Percentiles rank a stretch among this genome's conserved stretches.
Evolutionary conservation across 2,113 vertebrate genomes (phyloP).

Genomic region (Leucosticte australis): DNA sequence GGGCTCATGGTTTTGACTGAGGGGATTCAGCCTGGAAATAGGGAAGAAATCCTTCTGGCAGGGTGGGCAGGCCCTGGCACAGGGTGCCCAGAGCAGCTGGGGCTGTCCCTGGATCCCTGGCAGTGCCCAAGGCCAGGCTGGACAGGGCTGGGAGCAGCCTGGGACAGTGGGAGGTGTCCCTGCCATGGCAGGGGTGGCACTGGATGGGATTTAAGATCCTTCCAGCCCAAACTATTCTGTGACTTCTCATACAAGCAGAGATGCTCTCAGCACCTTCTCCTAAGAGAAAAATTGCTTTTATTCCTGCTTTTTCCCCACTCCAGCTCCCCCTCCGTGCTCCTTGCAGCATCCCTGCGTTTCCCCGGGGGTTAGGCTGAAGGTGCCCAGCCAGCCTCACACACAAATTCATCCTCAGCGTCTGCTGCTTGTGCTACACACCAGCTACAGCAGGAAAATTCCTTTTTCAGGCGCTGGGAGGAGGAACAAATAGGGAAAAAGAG

Average conservation of each 20-base stretch:
- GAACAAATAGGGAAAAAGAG: neutral
- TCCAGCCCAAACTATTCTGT: neutral
- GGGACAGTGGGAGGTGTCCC: accelerated
- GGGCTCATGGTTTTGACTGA: neutral
- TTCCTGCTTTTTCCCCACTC: neutral
- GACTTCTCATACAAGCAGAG: neutral
- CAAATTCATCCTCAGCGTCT: neutral
- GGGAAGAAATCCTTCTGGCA: neutral
- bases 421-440: neutral
- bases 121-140: neutral
- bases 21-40: accelerated
- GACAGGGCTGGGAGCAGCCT: neutral
- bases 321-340: accelerated
- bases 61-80: neutral
- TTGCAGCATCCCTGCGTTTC: neutral
- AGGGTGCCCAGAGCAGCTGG: neutral
- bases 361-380: accelerated
- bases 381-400: neutral
- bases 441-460: neutral
- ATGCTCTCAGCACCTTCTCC: neutral
- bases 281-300: neutral
- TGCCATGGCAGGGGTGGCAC: neutral
- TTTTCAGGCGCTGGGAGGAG: accelerated
- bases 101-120: neutral
- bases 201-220: neutral